Evolutionary conservation across 2,113 vertebrate species (phyloP), one percentile per base, ranked within the genome.

Genomic region (Carassius carassius): DNA sequence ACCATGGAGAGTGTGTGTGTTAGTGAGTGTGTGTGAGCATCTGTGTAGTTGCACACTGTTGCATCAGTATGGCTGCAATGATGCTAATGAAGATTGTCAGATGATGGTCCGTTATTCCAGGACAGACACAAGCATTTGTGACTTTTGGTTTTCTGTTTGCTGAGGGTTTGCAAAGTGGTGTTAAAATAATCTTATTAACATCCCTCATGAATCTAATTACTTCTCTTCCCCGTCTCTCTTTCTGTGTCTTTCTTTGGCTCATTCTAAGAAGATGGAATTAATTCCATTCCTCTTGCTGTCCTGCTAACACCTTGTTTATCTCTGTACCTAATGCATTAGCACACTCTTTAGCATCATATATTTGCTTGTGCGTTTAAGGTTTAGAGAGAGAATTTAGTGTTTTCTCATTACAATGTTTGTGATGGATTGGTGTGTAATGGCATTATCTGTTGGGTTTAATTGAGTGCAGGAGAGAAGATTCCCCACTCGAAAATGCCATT

Each of bases 341-440:
- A 69, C 47, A 21, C 79, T 54, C 62, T 69, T 81, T 5, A 70
- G 29, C 79, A 32, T 69, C 65, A 49, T 54, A 69, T 70, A 70
- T 81, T 51, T 69, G 41, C 29, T 21, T 44, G 23, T 81, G 60
- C 19, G 23, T 49, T 4, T 19, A 41, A 67, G 78, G 54, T 8
- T 3, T 35, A n/a, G 35, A 41, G 35, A 25, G 78, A 25, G 78
- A 69, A 49, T 13, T 12, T 11, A 21, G 44, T 21, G 44, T 23
- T 25, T 54, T 81, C 44, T 69, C 63, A 35, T 70, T 81, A 69
- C 4, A 67, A 70, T 70, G 63, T 81, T 51, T 81, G 12, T 81
- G 79, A 81, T 81, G 79, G 79, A 81, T 81, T 70, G 63, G 29
- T 81, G 29, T 81, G 44, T 81, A 81, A 81, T 81, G 65, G 23